phyloP scores from a whole-genome alignment of 2,888 invertebrate species.

The Drosophila nigritarsus region DNA sequence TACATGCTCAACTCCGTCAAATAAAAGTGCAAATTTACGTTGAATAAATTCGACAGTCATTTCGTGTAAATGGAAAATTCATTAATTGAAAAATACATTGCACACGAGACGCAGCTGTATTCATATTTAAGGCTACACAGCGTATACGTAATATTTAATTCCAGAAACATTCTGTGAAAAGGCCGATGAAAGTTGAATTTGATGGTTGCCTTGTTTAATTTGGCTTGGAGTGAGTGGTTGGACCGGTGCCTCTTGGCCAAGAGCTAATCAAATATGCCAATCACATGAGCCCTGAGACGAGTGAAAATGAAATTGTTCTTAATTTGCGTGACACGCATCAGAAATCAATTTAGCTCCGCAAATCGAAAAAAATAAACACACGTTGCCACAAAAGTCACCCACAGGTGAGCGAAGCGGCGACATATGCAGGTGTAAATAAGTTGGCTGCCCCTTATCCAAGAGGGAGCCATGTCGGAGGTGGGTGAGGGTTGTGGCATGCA shows the following conservation, averaged over 20 bases:
- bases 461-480: background rate
- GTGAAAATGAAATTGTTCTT: conserved; percentile 75
- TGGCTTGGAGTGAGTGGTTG: conserved; percentile 29
- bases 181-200: conserved; percentile 30
- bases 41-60: conserved; percentile 37
- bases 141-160: conserved; percentile 36
- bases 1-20: conserved; percentile 5
- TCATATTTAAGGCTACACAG: conserved; percentile 13
- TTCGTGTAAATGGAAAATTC: conserved; percentile 36
- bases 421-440: conserved; percentile 47
- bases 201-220: conserved; percentile 19
- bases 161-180: conserved; percentile 5
- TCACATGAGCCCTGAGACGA: conserved; percentile 50
- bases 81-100: conserved; percentile 39
- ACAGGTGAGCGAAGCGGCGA: background rate
- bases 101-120: conserved; percentile 12
- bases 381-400: conserved; percentile 7
- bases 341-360: conserved; percentile 59
- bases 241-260: conserved; percentile 17
- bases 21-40: conserved; percentile 44
- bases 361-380: conserved; percentile 30
- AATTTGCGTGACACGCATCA: conserved; percentile 76
- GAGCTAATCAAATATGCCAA: conserved; percentile 67
- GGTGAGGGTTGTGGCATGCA: conserved; percentile 31
- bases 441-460: conserved; percentile 17